Base-by-base conservation (phyloP, 2,888 invertebrate genomes). In the Muscina levida region DNA sequence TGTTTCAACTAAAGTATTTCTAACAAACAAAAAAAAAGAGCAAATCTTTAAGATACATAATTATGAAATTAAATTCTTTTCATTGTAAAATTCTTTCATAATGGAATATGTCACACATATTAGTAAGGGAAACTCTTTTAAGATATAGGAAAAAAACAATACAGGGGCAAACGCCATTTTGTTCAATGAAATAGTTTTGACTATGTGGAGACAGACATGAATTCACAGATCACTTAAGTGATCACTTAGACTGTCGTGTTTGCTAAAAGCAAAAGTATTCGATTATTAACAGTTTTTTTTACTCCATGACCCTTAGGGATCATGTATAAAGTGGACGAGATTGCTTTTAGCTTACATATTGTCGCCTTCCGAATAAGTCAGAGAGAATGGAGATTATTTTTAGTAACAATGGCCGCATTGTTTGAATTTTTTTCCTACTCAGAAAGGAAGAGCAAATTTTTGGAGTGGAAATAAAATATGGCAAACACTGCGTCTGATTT, bases 141-240 rank as follows among this genome's bases (percentile, higher is more conserved):
- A 17, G 53, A n/a, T n/a, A n/a, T n/a, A n/a, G n/a, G n/a, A n/a
- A n/a, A n/a, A n/a, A n/a, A n/a, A n/a, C n/a, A n/a, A n/a, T n/a
- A n/a, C n/a, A n/a, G n/a, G n/a, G n/a, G n/a, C n/a, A n/a, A n/a
- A 24, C 73, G 57, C 73, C 77, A 77, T 80, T 77, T 77, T 77
- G 4, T 31, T 31, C 8, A 31, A n/a, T n/a, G n/a, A n/a, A n/a
- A 31, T 8, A 31, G 31, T n/a, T n/a, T n/a, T n/a, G n/a, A n/a
- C 31, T 31, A 31, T 31, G 31, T 31, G 31, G 31, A 31, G 8
- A 31, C n/a, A n/a, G 8, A 46, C 44, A 73, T 48, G 48, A n/a
- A n/a, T n/a, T 15, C 17, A n/a, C n/a, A 8, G 31, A 59, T 8
- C 53, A 24, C 53, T 53, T 56, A 19, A 59, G 44, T 17, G 48